Percentiles rank a stretch among this genome's conserved stretches.
phyloP scores from a whole-genome alignment of 1,140 invertebrate species.

The Drosophila orosa region DNA sequence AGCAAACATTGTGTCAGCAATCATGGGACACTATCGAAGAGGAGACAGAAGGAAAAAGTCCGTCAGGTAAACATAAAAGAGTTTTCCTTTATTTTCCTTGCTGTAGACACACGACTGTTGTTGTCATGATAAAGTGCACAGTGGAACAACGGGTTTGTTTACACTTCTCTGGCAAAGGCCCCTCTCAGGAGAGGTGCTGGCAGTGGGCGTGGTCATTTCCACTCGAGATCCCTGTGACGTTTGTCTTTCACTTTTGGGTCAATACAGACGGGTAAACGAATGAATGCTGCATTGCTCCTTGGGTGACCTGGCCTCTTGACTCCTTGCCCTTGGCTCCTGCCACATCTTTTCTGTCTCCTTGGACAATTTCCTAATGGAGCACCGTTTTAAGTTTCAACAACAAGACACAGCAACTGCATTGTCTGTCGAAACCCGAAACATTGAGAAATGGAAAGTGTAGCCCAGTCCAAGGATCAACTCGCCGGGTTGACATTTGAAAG shows the following conservation, averaged over 20 bases:
- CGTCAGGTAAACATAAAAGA: conserved; percentile 39
- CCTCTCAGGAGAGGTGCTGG: conserved; percentile 2
- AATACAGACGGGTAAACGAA: conserved; percentile 41
- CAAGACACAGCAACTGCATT: conserved; percentile 50
- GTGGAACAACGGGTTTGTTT: conserved; percentile 51
- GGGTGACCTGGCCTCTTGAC: conserved; percentile 44
- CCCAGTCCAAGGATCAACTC: conserved; percentile 14
- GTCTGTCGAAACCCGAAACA: conserved; percentile 26
- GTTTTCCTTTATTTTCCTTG: conserved; percentile 18
- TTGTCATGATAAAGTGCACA: conserved; percentile 44
- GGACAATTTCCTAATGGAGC: conserved; percentile 72
- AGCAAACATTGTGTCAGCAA: conserved; percentile 30
- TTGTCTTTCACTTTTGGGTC: conserved; percentile 45
- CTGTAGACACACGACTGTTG: neutral
- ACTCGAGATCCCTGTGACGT: conserved; percentile 10
- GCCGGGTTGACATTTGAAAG: conserved; percentile 48
- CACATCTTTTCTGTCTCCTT: neutral
- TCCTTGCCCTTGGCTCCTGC: neutral
- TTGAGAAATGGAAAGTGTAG: conserved; percentile 9
- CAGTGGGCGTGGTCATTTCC: conserved; percentile 20
- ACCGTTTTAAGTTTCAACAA: conserved; percentile 66
- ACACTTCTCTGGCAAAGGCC: conserved; percentile 28
- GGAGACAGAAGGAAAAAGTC: conserved; percentile 10
- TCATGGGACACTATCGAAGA: conserved; percentile 15
- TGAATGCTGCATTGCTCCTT: conserved; percentile 14